phyloP scores from a whole-genome alignment of 2,888 invertebrate species.

The Polydrusus pterygomalis region DNA sequence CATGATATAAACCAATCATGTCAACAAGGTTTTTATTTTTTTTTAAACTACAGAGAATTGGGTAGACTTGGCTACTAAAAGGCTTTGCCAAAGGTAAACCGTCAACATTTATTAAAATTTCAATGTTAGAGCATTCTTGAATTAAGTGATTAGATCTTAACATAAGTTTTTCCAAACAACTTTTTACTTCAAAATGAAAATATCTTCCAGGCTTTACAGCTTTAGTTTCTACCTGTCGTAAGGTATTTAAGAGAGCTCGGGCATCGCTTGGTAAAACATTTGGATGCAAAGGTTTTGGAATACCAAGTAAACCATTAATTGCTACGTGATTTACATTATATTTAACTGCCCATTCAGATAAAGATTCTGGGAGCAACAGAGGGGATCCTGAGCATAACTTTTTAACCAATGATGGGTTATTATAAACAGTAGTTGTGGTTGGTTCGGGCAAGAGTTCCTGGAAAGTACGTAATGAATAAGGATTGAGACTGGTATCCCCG shows the following conservation, averaged over 20 bases:
- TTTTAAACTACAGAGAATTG: constrained; percentile 55
- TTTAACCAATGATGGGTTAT: no score
- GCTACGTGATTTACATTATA: no score
- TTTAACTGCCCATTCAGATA: no score
- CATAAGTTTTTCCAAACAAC: constrained; percentile 7
- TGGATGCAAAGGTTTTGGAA: constrained; percentile 24
- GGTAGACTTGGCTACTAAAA: constrained; percentile 53
- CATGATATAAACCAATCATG: constrained; percentile 56
- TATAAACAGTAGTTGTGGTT: no score
- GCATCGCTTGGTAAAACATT: constrained; percentile 7
- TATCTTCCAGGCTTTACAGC: constrained; percentile 18
- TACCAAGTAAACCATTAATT: constrained; percentile 22
- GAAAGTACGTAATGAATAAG: no score
- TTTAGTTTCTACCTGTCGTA: constrained; percentile 20
- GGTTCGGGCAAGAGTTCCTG: no score
- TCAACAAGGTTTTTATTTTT: constrained; percentile 52
- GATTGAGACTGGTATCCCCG: no score
- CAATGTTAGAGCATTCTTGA: constrained; percentile 22
- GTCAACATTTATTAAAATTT: constrained; percentile 44
- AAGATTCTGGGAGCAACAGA: no score
- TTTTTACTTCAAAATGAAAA: constrained; percentile 21
- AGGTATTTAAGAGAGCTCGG: no score
- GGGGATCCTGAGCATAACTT: no score
- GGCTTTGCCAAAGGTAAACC: constrained; percentile 54
- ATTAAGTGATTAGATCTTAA: not conserved